Evolutionary conservation across 2,113 vertebrate species (phyloP).

Genomic region (Cinclus cinclus): DNA sequence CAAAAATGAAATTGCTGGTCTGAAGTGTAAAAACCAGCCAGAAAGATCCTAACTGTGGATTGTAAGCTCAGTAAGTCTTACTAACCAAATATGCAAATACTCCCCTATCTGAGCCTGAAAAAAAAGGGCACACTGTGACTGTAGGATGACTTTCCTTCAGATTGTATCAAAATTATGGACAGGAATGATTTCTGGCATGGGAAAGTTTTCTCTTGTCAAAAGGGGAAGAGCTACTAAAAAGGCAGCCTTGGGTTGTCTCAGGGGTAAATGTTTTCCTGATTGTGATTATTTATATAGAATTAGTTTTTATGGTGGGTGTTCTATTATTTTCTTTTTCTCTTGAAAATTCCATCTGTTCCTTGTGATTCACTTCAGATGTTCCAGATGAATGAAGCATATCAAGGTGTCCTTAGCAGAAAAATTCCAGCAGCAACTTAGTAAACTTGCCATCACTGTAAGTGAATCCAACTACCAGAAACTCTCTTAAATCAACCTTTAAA

Average conservation of each 20-base stretch:
- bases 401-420: slow-evolving; percentile 4
- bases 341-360: background rate
- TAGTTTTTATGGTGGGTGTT: slow-evolving; percentile 20
- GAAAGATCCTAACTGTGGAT: background rate
- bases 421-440: slow-evolving; percentile 7
- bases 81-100: background rate
- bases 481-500: background rate
- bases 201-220: slow-evolving; percentile 43
- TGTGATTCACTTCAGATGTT: slow-evolving; percentile 49
- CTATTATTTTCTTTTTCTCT: slow-evolving; percentile 43
- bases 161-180: background rate
- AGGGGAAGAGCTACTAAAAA: slow-evolving; percentile 48
- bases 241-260: background rate
- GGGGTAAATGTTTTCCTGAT: slow-evolving; percentile 31
- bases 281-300: slow-evolving; percentile 47
- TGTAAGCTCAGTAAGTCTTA: background rate
- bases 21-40: background rate
- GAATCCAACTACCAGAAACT: background rate
- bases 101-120: background rate
- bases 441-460: slow-evolving; percentile 20
- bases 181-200: background rate
- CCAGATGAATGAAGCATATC: background rate
- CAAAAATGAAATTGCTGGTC: background rate
- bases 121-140: background rate
- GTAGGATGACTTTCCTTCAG: background rate